Evolutionary conservation across 2,113 vertebrate genomes (phyloP).

Genomic region (Leiothrix lutea): DNA sequence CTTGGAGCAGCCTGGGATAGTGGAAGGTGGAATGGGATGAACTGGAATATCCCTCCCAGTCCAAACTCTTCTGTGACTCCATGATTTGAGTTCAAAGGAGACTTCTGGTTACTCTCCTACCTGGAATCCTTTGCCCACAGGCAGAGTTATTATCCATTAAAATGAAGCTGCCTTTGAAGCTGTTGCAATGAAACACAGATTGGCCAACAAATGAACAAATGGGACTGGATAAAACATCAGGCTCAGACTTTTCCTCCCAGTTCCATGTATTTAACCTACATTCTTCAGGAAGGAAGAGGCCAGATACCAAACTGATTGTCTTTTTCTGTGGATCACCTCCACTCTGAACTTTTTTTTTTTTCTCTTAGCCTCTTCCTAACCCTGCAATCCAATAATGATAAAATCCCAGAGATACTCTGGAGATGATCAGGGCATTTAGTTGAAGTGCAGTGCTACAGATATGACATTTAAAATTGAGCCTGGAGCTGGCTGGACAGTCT

Average conservation of each 20-base stretch:
- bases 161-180: neutral
- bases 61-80: neutral
- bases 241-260: neutral
- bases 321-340: neutral
- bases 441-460: neutral
- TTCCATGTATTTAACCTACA: neutral
- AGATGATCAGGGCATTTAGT: neutral
- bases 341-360: neutral
- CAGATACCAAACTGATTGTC: neutral
- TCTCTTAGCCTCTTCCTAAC: slow-evolving; percentile 6
- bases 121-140: neutral
- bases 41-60: neutral
- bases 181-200: neutral
- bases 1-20: neutral
- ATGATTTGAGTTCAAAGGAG: neutral
- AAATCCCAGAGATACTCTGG: slow-evolving; percentile 25
- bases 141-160: neutral
- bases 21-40: neutral
- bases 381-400: neutral
- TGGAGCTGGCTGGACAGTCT: neutral
- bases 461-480: neutral
- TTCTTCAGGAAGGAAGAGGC: slow-evolving; percentile 9
- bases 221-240: neutral
- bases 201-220: neutral
- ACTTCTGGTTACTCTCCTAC: neutral